Evolutionary conservation across 2,888 invertebrate genomes (phyloP), one percentile per base, ranked within the genome.

Genomic region (Drosophila rellima): DNA sequence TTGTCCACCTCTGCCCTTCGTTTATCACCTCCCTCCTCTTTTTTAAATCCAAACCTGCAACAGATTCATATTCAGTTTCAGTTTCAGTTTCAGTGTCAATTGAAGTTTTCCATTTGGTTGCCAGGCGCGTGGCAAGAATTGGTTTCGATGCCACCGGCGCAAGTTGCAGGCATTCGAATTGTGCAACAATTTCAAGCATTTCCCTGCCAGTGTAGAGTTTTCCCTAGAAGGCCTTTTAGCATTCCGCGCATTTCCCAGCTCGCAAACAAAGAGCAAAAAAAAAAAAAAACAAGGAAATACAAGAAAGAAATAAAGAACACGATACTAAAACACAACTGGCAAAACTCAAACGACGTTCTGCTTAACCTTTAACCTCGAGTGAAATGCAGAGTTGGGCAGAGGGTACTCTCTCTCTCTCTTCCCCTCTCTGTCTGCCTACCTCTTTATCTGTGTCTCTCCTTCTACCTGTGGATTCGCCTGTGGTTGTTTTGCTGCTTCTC

Each of bases 171-270:
- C 18, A 29, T 44, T 37, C 51, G 56, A 57, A 47, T 64, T 57
- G 74, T 51, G 40, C 37, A 56, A 54, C 55, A 64, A 82, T 80
- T 79, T 62, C 76, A 74, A 82, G 68, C 57, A 83, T 83, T 86
- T 82, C 81, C 66, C 59, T 56, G 55, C 6, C 42, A 4, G 23
- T 11, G 31, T 44, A 4, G 23, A n/a, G 31, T 44, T 55, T 56
- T 45, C 23, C 35, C 11, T 5, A 55, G 42, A 42, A 42, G 47
- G 59, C 52, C 78, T 83, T 78, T 86, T 83, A 74, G 89, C 89
- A 88, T 89, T 83, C 87, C 87, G 64, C 72, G 70, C 61, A 80
- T 82, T 79, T 42, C 52, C 75, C 72, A 48, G 64, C 78, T 62
- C 68, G 66, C 61, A 66, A 69, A 50, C 67, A 64, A 77, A 59